Evolutionary conservation across 2,888 invertebrate genomes (phyloP).

Genomic region (Chymomyza procnemis): DNA sequence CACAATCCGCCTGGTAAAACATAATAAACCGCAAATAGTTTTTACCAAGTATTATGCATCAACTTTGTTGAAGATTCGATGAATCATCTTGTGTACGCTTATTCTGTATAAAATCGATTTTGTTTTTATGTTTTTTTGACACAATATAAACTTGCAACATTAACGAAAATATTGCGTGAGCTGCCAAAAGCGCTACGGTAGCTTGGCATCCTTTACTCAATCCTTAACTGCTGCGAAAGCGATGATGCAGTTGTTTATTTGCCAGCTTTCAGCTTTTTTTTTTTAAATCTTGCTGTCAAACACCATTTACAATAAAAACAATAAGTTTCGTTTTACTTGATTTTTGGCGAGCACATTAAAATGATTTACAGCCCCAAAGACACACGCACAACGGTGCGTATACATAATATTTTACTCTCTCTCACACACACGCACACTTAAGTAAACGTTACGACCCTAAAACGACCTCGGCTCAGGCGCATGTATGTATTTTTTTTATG

Average conservation of each 20-base stretch:
- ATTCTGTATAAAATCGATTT: too few species aligned
- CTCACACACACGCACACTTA: background rate
- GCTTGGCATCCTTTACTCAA: too few species aligned
- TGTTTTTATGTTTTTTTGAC: too few species aligned
- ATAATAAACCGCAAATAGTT: too few species aligned
- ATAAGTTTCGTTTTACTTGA: background rate
- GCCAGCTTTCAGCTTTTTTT: background rate
- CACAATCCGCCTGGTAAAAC: too few species aligned
- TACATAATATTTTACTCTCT: background rate
- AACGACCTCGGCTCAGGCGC: slow-evolving; percentile 45
- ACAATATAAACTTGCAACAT: too few species aligned
- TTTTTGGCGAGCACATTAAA: slow-evolving; percentile 15
- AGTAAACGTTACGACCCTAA: slow-evolving; percentile 49
- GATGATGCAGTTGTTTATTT: background rate
- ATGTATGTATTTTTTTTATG: slow-evolving; percentile 21
- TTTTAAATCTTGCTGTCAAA: background rate
- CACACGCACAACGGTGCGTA: background rate
- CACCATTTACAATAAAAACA: background rate
- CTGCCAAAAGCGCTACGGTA: too few species aligned
- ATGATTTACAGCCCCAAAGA: background rate
- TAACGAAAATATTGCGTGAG: too few species aligned
- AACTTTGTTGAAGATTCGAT: too few species aligned
- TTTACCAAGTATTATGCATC: too few species aligned
- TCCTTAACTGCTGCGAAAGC: too few species aligned
- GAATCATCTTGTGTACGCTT: too few species aligned